Base-by-base conservation (phyloP, 2,797 vertebrate genomes). In the Gambusia yucatana region DNA sequence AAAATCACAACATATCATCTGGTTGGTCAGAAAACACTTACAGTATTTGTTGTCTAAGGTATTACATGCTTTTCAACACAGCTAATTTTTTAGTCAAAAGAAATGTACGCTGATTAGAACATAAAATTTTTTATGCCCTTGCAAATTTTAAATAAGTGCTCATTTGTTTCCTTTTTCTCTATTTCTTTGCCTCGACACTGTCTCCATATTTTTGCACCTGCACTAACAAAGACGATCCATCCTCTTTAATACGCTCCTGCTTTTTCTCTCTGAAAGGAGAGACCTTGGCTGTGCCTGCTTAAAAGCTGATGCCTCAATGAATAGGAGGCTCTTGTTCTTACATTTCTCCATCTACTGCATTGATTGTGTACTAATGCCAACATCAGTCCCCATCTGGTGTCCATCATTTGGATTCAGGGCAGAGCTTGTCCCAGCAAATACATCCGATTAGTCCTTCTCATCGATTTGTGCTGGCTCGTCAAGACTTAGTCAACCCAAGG, bases 371-470 rank as follows among this genome's bases (percentile, higher is more conserved):
- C 92, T 94, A 95, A 95, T 94, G 89, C 90, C 88, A 88, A 91
- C 92, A 89, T 92, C 92, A 83, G 90, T 85, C 86, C 89, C 85
- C 85, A 91, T 91, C 91, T 89, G 87, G 89, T 90, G 92, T 90
- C 92, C 91, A 94, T 95, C 92, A 94, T 95, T 95, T 91, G 88
- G 87, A 95, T 96, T 94, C 94, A 94, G 92, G 89, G 89, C 88
- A 89, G 88, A 87, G 88, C 80, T 79, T 33, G 86, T 94, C 92
- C 88, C 92, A 88, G 90, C 90, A 95, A 93, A 96, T 94, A 92
- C 92, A 94, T 96, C 95, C 90, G 94, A 96, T 96, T 96, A 96
- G 94, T 92, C 89, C 91, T 85, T 84, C 84, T 90, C 91, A 95
- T 95, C 88, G 94, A 95, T 95, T 92, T 91, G 88, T 90, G 92